Evolutionary conservation across 2,113 vertebrate genomes (phyloP).

Genomic region (Oreochromis tanganicae): DNA sequence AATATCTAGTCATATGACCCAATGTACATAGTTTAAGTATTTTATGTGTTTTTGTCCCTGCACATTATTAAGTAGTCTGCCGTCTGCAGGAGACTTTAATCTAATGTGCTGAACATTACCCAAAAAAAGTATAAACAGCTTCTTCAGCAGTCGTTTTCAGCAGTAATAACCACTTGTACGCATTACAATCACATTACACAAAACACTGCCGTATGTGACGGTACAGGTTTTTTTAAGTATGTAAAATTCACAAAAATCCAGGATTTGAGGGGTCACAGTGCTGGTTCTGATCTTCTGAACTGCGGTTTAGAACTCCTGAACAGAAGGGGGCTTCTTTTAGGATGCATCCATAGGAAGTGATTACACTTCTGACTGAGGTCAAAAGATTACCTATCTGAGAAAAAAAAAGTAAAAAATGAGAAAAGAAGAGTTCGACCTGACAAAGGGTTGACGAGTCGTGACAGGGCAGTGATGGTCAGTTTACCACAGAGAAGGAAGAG

Average conservation of each 20-base stretch:
- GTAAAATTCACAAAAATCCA: not conserved
- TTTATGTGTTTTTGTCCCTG: not conserved
- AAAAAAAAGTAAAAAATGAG: not conserved
- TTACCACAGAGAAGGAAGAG: slow-evolving; percentile 14
- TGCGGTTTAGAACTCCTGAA: not conserved
- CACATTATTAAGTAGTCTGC: not conserved
- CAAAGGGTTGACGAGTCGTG: not conserved
- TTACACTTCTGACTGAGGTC: not conserved
- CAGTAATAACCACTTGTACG: not conserved
- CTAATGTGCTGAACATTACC: not conserved
- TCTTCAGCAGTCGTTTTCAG: not conserved
- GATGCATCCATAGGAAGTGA: not conserved
- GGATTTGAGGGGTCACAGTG: not conserved
- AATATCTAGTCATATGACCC: not conserved
- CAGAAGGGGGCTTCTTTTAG: not conserved
- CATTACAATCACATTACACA: not conserved
- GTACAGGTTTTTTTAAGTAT: not conserved
- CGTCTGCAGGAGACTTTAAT: not conserved
- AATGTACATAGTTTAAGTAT: not conserved
- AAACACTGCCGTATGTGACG: not conserved
- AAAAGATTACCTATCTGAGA: slow-evolving; percentile 3
- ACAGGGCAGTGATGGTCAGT: not conserved
- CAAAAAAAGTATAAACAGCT: not conserved
- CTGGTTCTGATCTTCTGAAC: not conserved
- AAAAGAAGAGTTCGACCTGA: not conserved